Evolutionary conservation across 2,113 vertebrate species (phyloP).

Genomic region (Corvus cornix): DNA sequence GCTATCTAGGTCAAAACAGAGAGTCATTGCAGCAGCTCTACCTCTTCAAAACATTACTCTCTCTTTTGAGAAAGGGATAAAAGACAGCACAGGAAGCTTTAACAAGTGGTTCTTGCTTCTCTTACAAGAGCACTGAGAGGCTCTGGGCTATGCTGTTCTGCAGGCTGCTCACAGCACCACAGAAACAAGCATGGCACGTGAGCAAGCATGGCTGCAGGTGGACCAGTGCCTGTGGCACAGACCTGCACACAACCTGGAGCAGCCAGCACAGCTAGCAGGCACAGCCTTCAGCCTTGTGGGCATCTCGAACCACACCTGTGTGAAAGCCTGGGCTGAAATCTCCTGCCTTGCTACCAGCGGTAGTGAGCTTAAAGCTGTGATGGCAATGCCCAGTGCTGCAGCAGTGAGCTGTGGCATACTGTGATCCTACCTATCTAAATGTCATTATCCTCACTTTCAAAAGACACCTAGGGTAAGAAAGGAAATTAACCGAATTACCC

Average conservation of each 20-base stretch:
- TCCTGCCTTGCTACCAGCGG: background rate
- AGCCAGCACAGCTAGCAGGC: background rate
- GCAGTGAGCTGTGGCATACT: background rate
- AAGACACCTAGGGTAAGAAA: background rate
- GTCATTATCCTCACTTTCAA: background rate
- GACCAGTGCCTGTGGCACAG: background rate
- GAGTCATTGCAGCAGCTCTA: background rate
- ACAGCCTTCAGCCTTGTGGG: background rate
- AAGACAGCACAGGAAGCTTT: background rate
- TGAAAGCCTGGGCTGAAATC: background rate
- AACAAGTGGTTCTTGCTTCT: background rate
- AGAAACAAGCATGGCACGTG: accelerated
- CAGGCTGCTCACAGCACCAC: background rate
- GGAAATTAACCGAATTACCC: accelerated
- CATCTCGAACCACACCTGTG: background rate
- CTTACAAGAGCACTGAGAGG: background rate
- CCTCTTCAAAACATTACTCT: background rate
- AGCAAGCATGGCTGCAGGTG: background rate
- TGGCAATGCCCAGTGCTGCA: background rate
- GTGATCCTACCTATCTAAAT: background rate
- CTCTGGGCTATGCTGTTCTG: accelerated
- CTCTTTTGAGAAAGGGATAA: background rate
- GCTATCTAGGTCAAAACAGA: background rate
- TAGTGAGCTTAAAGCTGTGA: background rate
- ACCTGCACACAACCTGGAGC: background rate